These are phyloP conservation scores for Meloidogyne exigua DNA, from an alignment of 1,140 invertebrate genomes.

Conservation along the genomic window DNA sequence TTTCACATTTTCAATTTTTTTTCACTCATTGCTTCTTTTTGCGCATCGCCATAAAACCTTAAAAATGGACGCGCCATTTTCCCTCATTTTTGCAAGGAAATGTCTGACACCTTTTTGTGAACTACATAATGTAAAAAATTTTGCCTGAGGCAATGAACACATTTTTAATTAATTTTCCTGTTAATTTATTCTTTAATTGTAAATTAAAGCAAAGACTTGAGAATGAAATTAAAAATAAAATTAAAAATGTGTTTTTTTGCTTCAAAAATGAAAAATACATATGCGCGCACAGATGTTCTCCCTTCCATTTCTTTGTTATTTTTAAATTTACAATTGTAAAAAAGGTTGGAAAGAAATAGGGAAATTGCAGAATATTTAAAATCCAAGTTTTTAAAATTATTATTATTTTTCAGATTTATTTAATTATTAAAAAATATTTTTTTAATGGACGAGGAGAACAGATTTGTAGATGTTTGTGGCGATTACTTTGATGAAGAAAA, in stretches of 20 bases:
- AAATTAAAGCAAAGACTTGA: too few relatives aligned
- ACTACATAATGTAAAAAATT: background rate
- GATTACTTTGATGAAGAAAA: constrained; percentile 16
- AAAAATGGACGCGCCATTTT: constrained; percentile 27
- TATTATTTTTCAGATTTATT: background rate
- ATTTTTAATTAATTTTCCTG: constrained; percentile 7
- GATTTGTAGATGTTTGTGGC: constrained; percentile 20
- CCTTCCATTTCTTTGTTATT: background rate
- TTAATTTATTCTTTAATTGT: background rate
- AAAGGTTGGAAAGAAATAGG: background rate
- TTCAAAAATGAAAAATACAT: too few relatives aligned
- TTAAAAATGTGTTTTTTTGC: too few relatives aligned
- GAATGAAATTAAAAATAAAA: too few relatives aligned
- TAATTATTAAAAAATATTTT: background rate
- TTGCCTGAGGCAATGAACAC: constrained; percentile 21
- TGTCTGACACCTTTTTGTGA: constrained; percentile 9
- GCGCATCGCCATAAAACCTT: background rate
- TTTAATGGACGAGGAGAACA: constrained; percentile 16
- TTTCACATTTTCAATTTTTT: background rate
- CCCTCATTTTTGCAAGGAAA: constrained; percentile 16
- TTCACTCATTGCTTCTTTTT: background rate
- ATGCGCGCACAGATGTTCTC: constrained; percentile 3
- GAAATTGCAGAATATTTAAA: background rate
- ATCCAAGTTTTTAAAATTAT: too few relatives aligned
- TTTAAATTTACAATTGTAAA: background rate